Conservation (phyloP, 2,797 vertebrate species). For the Hippoglossus hippoglossus region DNA sequence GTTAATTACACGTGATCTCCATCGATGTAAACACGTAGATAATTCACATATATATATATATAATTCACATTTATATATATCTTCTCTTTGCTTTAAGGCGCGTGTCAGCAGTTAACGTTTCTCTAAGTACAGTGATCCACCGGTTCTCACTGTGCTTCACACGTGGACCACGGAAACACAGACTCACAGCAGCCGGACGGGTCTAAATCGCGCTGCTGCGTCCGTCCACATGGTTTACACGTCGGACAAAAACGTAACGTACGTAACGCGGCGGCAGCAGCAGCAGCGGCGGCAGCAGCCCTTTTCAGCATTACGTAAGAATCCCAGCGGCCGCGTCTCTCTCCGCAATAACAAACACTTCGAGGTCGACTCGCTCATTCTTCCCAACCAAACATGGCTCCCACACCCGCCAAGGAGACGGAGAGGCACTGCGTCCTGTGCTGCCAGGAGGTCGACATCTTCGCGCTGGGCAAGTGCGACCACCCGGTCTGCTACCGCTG, state of each 20-base stretch:
- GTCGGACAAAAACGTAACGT: background rate
- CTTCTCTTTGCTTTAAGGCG: too few relatives aligned
- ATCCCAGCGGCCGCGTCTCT: conserved; percentile 22
- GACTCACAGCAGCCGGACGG: background rate
- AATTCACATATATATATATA: too few relatives aligned
- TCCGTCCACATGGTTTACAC: conserved; percentile 44
- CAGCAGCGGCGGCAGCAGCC: conserved; percentile 12
- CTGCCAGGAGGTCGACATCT: conserved; percentile 94
- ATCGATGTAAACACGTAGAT: too few relatives aligned
- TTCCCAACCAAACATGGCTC: conserved; percentile 73
- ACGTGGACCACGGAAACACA: conserved; percentile 45
- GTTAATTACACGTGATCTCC: too few relatives aligned
- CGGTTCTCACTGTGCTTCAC: conserved; percentile 20
- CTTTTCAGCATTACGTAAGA: conserved; percentile 70
- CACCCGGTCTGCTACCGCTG: conserved; percentile 98
- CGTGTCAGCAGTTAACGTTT: background rate
- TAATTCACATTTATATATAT: too few relatives aligned
- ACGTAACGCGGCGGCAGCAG: conserved; percentile 50
- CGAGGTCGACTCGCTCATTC: conserved; percentile 9
- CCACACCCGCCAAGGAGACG: conserved; percentile 77
- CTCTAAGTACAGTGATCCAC: background rate
- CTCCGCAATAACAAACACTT: conserved; percentile 26
- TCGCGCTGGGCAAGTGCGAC: conserved; percentile 95
- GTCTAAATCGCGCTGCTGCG: rapidly evolving
- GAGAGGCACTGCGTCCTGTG: conserved; percentile 93